Evolutionary conservation across 2,797 vertebrate genomes (phyloP), one percentile per base, ranked within the genome.

Genomic region (Acanthornis magna): DNA sequence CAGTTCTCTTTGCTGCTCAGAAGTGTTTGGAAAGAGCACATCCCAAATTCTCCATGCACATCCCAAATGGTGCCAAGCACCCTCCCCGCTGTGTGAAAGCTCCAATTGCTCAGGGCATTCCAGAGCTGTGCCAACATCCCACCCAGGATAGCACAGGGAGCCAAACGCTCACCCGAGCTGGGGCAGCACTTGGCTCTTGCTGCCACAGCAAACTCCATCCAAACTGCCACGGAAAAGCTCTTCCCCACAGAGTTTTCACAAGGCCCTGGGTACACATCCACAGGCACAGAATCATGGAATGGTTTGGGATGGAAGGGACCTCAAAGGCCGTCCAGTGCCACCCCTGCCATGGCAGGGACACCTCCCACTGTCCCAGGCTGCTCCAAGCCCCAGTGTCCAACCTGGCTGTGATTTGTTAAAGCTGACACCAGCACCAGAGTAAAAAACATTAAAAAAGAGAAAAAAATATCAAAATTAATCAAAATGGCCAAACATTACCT

Each of bases 141-240:
- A 2, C 8, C 45, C 1, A 1, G 85, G 22, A 80, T 63, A 8
- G 2, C 0, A 3, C 13, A 0, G 0, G 53, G 54, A 65, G 58
- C 54, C 32, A n/a, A 62, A 38, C 0, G 0, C n/a, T 23, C 65
- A 1, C 71, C 17, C 2, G 38, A 29, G 29, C 1, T 14, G 40
- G 72, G 87, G 51, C 54, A 72, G 57, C 16, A 0, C 36, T 68
- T 57, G 61, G 78, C 51, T 88, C 7, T 0, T 13, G 51, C 42
- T 75, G 16, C 55, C 60, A 25, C 20, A 6, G 38, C 57, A 50
- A 57, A n/a, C 71, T 54, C 34, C 61, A 32, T 47, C 81, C 73
- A 63, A 75, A 32, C 32, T 20, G 9, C 55, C 60, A 19, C 0
- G 0, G 55, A 53, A 15, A 45, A 79, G 8, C 29, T 73, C 51